Base-by-base conservation (phyloP, 1,140 invertebrate genomes). In the Diabrotica virgifera region DNA sequence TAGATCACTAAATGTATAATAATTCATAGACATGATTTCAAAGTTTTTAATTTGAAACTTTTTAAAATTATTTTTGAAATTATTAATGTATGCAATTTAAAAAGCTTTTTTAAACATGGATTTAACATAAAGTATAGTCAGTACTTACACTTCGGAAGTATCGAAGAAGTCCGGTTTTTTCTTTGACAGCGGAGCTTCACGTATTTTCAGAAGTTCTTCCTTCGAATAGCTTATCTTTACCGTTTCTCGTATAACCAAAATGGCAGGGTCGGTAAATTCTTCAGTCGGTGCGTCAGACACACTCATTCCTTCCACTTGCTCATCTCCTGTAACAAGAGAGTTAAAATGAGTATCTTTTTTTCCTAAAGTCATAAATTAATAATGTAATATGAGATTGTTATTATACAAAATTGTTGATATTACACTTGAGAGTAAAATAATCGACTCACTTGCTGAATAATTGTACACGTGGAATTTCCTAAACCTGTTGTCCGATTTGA, bases 131-230 rank as follows among this genome's bases (percentile, higher is more conserved):
- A 52, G 14, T 8, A 52, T 11, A 51, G 24, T 2, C 52, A 24
- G 14, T 14, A 67, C 74, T 70, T 65, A 74, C 73, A 73, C 71
- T 66, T 68, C 69, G 35, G 67, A 64, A 6, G 65, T 63, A 52
- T 76, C 67, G 58, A 70, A 68, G 57, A 72, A 75, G 50, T 72
- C 74, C 8, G 73, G 69, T 52, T 74, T 74, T 54, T 89, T 82
- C 65, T 86, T 85, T 1, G 91, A 93, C 5, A 87, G 81, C 6
- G 89, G 88, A 68, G 89, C 85, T 72, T 87, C 84, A 70, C 91
- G 87, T 35, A 95, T 80, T 69, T 86, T 83, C 70, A 94, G 82
- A 2, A 95, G 80, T 70, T 95, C 89, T 7, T 92, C 88, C 54
- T 90, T 70, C 7, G 64, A 67, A 62, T 78, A 78, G 6, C 66